phyloP scores from a whole-genome alignment of 1,140 invertebrate genomes.

The Hirudo medicinalis region DNA sequence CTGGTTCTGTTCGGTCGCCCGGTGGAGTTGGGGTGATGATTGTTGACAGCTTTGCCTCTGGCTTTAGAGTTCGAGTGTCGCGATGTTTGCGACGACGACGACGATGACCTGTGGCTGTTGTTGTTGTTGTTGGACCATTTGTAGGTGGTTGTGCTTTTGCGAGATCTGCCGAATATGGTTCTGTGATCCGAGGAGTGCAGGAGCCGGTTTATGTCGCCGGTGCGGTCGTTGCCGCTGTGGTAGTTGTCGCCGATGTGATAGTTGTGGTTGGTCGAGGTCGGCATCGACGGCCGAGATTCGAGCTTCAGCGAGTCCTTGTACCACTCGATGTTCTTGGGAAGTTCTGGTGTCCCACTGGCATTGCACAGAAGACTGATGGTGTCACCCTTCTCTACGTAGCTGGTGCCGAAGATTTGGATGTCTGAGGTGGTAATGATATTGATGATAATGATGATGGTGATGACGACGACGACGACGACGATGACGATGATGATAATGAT shows the following conservation, averaged over 20 bases:
- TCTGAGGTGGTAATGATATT: slow-evolving; percentile 22
- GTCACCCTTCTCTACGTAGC: slow-evolving; percentile 30
- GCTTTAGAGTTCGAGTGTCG: too few species aligned
- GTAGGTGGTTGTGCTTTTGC: neutral
- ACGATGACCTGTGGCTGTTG: neutral
- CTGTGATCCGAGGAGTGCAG: neutral
- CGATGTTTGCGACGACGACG: too few species aligned
- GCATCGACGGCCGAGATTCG: slow-evolving; percentile 28
- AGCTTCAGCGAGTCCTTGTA: slow-evolving; percentile 29
- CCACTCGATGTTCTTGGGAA: slow-evolving; percentile 33
- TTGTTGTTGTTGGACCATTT: neutral
- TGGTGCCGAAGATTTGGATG: slow-evolving; percentile 29
- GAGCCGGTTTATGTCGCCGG: neutral
- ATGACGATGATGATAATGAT: too few species aligned
- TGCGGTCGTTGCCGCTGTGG: slow-evolving; percentile 21
- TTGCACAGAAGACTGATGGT: slow-evolving; percentile 30
- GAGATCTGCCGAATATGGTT: neutral
- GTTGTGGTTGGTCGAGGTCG: slow-evolving; percentile 30
- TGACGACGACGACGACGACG: too few species aligned
- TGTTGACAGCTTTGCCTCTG: too few species aligned
- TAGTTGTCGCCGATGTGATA: slow-evolving; percentile 27
- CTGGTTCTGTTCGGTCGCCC: too few species aligned
- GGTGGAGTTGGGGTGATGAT: too few species aligned
- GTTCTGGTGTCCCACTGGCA: slow-evolving; percentile 29
- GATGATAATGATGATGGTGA: too few species aligned